Conservation (phyloP, 2,888 invertebrate species). For the Hyposoter dolosus region DNA sequence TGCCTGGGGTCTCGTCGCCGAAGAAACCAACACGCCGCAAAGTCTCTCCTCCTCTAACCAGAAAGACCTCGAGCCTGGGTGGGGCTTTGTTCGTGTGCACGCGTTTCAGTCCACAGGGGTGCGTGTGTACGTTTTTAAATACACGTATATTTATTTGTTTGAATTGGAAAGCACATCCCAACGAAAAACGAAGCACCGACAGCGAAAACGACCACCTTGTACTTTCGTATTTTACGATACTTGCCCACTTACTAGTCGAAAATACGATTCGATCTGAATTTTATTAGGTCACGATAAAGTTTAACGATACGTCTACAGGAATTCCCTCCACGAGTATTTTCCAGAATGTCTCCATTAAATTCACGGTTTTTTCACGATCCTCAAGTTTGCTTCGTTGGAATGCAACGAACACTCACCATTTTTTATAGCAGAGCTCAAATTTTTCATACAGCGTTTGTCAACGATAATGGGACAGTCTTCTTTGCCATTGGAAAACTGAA, state of each 20-base stretch:
- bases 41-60: slow-evolving; percentile 57
- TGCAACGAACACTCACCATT: too few species aligned
- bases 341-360: background rate
- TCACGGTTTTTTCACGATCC: background rate
- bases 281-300: background rate
- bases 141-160: slow-evolving; percentile 4
- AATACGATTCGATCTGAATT: slow-evolving; percentile 3
- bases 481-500: too few species aligned
- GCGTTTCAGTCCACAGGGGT: background rate
- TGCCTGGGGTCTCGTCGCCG: slow-evolving; percentile 58
- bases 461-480: too few species aligned
- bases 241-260: background rate
- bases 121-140: background rate
- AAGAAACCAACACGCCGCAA: slow-evolving; percentile 67
- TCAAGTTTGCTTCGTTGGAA: background rate
- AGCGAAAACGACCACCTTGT: background rate
- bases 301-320: background rate
- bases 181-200: background rate
- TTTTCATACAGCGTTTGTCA: too few species aligned
- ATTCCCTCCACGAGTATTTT: background rate
- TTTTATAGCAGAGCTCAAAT: too few species aligned
- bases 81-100: slow-evolving; percentile 32
- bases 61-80: slow-evolving; percentile 50
- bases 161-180: background rate
- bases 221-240: background rate